Evolutionary conservation across 92 coral and sea anemone genomes (phyloP), one percentile per base, ranked within the genome.

Genomic region (Palythoa caribaeorum): DNA sequence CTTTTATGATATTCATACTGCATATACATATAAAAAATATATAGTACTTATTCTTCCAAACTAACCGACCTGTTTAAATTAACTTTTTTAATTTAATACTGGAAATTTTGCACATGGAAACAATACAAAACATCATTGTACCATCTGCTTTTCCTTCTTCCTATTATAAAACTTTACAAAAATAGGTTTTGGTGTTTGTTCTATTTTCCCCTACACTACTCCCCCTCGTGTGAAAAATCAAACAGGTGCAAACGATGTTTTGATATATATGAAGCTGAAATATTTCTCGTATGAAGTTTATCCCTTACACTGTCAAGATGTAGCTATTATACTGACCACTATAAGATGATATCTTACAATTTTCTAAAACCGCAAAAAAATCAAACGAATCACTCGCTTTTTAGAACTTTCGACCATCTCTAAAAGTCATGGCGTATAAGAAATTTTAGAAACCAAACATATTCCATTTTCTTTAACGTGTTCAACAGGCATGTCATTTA

Each of bases 231-330:
- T 37, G 19, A 62, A 51, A 47, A 17, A 63, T 63, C 21, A 79
- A 90, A 83, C 88, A 84, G 85, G 77, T 66, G 86, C 80, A 87
- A 71, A 62, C 39, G 37, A 68, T 71, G 88, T 62, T 76, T 71
- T 51, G 75, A 78, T 70, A 38, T 87, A 66, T 19, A n/a, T 11
- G 28, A 68, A 70, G 83, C 53, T 73, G 60, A 74, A 60, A 73
- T 14, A 85, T 52, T 85, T 73, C 81, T 85, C 48, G 57, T 50
- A 76, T 86, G 69, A 68, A 57, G 76, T 60, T 87, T 57, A 47
- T 44, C n/a, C 48, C 81, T 38, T 10, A 63, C 77, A 63, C 53
- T 53, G 83, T 71, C 75, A 77, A 14, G 38, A 40, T 60, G 66
- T 51, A 87, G 84, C 73, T 47, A 60, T 50, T 51, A 62, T 66